These are phyloP conservation scores for Manacus vitellinus DNA, from an alignment of 2,113 vertebrate genomes.

Conservation along the genomic window DNA sequence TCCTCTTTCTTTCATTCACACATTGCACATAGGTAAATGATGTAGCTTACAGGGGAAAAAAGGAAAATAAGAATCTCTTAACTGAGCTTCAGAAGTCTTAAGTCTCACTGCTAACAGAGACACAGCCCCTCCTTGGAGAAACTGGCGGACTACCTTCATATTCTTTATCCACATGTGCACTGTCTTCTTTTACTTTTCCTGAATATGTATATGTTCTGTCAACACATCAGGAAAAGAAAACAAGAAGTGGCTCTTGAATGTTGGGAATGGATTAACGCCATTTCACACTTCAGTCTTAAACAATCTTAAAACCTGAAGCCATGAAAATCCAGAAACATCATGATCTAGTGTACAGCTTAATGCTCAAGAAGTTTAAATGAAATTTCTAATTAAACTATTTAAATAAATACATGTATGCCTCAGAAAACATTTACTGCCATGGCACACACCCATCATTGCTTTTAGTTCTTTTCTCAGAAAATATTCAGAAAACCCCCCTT, in stretches of 20 bases:
- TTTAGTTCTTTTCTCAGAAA: neutral
- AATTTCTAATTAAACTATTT: neutral
- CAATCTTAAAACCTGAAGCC: neutral
- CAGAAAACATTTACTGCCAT: neutral
- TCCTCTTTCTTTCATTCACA: neutral
- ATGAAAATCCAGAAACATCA: neutral
- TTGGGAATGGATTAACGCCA: neutral
- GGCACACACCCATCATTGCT: neutral
- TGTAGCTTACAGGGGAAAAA: fast-evolving
- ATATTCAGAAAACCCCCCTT: neutral
- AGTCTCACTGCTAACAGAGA: neutral
- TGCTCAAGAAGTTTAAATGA: neutral
- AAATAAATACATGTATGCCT: neutral
- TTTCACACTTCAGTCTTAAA: neutral
- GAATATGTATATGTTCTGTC: neutral
- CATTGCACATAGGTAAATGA: neutral
- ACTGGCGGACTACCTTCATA: neutral
- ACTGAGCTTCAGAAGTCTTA: neutral
- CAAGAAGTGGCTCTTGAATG: neutral
- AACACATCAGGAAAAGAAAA: neutral
- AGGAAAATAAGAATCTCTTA: neutral
- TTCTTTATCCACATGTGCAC: neutral
- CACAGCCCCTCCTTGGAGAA: neutral
- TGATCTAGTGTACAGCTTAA: neutral
- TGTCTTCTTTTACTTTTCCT: neutral